A percentile compares a stretch with the other conserved stretches of the same genome.
These are phyloP conservation scores for Atta cephalotes DNA, from an alignment of 1,140 invertebrate species.

Conservation along the genomic window DNA sequence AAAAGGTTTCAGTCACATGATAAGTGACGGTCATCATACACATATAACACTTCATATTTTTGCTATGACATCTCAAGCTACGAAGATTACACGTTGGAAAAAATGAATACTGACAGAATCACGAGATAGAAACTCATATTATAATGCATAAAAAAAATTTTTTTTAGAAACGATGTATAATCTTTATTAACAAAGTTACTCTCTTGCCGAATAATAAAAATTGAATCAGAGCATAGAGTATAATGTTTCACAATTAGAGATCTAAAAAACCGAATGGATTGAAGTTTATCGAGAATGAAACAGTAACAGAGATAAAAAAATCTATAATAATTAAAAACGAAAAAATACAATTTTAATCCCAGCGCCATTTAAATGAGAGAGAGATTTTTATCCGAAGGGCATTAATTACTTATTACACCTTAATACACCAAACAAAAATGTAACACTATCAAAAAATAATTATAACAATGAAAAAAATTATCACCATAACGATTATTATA, in stretches of 20 bases:
- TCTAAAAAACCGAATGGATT: background rate
- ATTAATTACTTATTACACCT: background rate
- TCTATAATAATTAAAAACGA: background rate
- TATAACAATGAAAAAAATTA: background rate
- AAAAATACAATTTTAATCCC: background rate
- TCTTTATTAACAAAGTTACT: slow-evolving; percentile 15
- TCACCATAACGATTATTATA: too few relatives aligned
- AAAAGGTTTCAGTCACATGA: slow-evolving; percentile 23
- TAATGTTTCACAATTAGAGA: background rate
- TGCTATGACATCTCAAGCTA: background rate
- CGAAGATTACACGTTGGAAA: background rate
- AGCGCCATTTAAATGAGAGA: background rate
- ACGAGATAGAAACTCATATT: background rate
- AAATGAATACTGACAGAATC: slow-evolving; percentile 5
- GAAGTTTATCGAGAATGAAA: background rate
- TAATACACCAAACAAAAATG: background rate
- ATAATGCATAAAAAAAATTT: background rate
- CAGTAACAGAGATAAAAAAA: too few relatives aligned
- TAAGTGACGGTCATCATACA: slow-evolving; percentile 8
- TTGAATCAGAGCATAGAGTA: background rate
- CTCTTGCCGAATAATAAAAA: background rate
- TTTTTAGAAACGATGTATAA: slow-evolving; percentile 2
- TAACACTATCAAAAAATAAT: background rate
- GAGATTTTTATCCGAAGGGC: background rate
- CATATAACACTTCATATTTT: background rate